Conservation (phyloP, 2,797 vertebrate genomes). For the Amphiprion clarkii region DNA sequence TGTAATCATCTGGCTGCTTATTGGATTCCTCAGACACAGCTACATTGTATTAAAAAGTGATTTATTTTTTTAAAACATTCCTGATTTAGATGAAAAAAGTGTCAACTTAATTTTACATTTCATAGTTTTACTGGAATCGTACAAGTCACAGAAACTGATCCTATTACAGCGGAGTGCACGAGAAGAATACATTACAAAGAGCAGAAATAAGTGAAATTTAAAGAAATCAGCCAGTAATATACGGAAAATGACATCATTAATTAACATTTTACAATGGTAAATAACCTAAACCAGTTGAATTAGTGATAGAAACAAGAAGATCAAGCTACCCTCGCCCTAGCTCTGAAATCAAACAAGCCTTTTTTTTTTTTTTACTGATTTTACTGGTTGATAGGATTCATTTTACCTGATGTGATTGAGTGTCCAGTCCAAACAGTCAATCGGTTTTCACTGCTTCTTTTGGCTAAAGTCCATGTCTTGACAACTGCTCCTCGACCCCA, state of each 20-base stretch:
- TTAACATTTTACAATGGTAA: background rate
- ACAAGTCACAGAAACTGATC: constrained; percentile 31
- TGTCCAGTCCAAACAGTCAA: constrained; percentile 34
- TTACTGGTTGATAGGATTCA: background rate
- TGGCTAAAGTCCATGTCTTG: constrained; percentile 68
- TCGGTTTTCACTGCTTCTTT: constrained; percentile 42
- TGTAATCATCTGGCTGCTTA: constrained; percentile 34
- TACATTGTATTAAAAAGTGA: constrained; percentile 33
- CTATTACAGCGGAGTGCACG: background rate
- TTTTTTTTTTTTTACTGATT: background rate
- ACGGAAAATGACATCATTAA: constrained; percentile 2
- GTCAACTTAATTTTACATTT: constrained; percentile 29
- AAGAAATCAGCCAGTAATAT: constrained; percentile 22
- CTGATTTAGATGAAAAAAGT: constrained; percentile 27
- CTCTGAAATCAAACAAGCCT: constrained; percentile 1
- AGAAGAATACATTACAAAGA: constrained; percentile 27
- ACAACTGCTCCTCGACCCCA: constrained; percentile 44
- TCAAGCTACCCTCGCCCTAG: background rate
- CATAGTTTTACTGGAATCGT: constrained; percentile 30
- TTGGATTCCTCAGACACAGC: constrained; percentile 33
- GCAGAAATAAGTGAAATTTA: constrained; percentile 25
- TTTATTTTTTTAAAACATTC: constrained; percentile 26
- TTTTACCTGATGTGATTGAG: constrained; percentile 63
- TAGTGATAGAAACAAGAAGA: constrained; percentile 1
- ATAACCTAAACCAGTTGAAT: background rate